A percentile compares a stretch with the other conserved stretches of the same genome.
These are phyloP conservation scores for Probaryconus sp. DNA, from an alignment of 1,140 invertebrate genomes.

Conservation along the genomic window DNA sequence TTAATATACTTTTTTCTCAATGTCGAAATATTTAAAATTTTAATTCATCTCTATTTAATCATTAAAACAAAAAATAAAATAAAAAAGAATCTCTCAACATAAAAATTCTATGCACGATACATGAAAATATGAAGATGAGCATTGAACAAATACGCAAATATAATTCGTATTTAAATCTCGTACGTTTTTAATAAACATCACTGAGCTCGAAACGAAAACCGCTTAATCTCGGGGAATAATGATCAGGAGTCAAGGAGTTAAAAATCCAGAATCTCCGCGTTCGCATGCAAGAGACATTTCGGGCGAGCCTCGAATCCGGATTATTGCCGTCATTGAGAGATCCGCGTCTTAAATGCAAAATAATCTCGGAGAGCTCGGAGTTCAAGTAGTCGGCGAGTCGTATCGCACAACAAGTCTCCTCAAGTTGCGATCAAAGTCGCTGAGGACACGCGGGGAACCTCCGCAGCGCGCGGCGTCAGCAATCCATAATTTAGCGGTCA, in stretches of 20 bases:
- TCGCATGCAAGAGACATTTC: conserved; percentile 1
- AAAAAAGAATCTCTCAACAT: too few species aligned
- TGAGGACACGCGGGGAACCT: conserved; percentile 37
- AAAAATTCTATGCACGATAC: too few species aligned
- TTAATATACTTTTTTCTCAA: too few species aligned
- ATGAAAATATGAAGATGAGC: too few species aligned
- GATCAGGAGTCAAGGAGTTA: conserved; percentile 3
- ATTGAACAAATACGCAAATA: not conserved
- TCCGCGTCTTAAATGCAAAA: conserved; percentile 43
- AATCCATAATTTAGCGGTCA: conserved; percentile 76
- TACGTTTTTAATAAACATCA: conserved; percentile 31
- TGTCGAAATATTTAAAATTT: too few species aligned
- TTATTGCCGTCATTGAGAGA: conserved; percentile 33
- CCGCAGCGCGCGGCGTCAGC: conserved; percentile 65
- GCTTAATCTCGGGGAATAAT: conserved; percentile 35
- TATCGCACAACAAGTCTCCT: conserved; percentile 22
- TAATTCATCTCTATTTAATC: too few species aligned
- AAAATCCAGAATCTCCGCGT: conserved; percentile 15
- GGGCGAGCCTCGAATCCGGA: conserved; percentile 18
- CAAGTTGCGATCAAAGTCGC: conserved; percentile 49
- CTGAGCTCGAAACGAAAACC: conserved; percentile 16
- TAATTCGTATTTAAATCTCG: conserved; percentile 1
- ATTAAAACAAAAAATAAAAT: too few species aligned
- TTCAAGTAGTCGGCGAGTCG: conserved; percentile 39
- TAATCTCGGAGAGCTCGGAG: conserved; percentile 17